Base-by-base conservation (phyloP, 1,140 invertebrate genomes). In the Cydia pomonella region DNA sequence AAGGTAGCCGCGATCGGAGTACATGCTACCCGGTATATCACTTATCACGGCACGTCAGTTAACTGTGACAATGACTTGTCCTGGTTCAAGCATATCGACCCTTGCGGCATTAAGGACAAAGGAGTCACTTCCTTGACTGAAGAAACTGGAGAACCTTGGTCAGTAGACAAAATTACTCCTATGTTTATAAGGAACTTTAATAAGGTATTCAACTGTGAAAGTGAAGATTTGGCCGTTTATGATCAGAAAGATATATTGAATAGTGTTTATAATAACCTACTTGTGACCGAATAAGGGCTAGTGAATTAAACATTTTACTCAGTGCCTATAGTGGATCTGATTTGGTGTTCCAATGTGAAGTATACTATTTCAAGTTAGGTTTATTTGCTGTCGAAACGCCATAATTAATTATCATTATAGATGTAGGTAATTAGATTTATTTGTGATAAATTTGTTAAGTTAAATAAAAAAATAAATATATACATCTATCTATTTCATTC, bases 61-160 rank as follows among this genome's bases (percentile, higher is more conserved):
- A 99, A 99, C 93, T 99, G 98, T 92, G 96, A 97, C 84, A 96
- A 95, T 23, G 97, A 99, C 93, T 91, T 99, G 16, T 93, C 86
- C 5, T 99, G 99, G 99, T 99, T 98, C 87, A 93, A 97, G 6
- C 96, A 99, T 82, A 99, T 99, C 81, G 95, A 98, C 21, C 98
- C 99, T 1, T 99, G 99, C 94, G 99, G 99, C 0, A 96, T 99
- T 29, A 93, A 95, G 80, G 98, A 96, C n/a, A 99, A 99, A 93
- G 96, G 96, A 72, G 97, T 99, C 0, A 99, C 99, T 0, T 99
- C 98, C 16, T 84, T 99, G 0, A 95, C 95, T n/a, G 93, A 96
- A 80, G 97, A 98, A 94, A 91, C 97, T 12, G 86, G 93, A 0
- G 82, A 85, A 25, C 80, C 94, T 27, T 91, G 95, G 21, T 88